Conservation (phyloP, 2,113 vertebrate species). For the Balaeniceps rex region DNA sequence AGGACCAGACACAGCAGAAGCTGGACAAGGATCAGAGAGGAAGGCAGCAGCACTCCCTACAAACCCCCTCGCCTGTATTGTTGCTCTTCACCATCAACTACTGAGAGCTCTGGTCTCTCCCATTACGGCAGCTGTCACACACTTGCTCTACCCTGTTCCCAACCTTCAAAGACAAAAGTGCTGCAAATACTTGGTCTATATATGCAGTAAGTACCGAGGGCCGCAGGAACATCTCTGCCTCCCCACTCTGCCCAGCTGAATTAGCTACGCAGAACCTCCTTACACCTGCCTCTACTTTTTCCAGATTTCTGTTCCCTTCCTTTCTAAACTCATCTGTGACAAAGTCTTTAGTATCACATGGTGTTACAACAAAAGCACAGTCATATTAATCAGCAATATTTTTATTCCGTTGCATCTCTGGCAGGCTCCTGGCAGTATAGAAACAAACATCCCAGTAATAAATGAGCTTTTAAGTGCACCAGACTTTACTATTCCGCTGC, state of each 20-base stretch:
- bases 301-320: neutral
- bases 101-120: neutral
- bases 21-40: neutral
- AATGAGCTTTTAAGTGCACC: constrained; percentile 16
- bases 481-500: constrained; percentile 6
- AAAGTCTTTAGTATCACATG: neutral
- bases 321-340: neutral
- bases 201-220: neutral
- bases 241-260: neutral
- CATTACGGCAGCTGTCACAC: neutral
- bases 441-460: neutral
- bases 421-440: neutral
- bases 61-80: neutral
- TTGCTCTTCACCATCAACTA: neutral
- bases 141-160: neutral
- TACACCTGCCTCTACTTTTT: neutral
- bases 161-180: neutral
- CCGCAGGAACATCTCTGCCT: neutral
- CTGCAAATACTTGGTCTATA: neutral
- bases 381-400: constrained; percentile 22
- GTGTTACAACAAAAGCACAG: neutral
- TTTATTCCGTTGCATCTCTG: neutral
- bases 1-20: neutral
- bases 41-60: neutral
- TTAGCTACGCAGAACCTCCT: neutral